These are phyloP conservation scores for Rhinogobius similis DNA, from an alignment of 2,113 vertebrate genomes.

Conservation along the genomic window DNA sequence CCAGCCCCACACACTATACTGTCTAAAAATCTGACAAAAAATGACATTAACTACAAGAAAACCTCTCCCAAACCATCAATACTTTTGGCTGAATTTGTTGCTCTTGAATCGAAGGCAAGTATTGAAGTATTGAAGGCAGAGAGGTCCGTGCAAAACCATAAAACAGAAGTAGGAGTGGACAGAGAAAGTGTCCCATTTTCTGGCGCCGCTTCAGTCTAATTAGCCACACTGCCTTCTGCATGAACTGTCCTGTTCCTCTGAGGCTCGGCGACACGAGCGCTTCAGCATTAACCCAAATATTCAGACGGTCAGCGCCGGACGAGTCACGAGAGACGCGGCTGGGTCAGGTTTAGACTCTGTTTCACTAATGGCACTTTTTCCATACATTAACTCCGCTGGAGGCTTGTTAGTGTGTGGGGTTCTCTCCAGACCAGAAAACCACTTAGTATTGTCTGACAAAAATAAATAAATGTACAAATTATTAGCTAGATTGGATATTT, in stretches of 20 bases:
- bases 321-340: constrained; percentile 13
- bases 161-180: background rate
- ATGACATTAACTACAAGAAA: no score
- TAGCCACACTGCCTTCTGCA: constrained; percentile 37
- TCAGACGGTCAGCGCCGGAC: constrained; percentile 27
- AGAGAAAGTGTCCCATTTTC: constrained; percentile 32
- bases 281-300: constrained; percentile 51
- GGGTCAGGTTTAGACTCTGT: background rate
- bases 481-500: no score
- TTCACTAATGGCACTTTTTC: background rate
- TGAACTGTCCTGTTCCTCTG: constrained; percentile 40
- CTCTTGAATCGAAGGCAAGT: no score
- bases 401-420: background rate
- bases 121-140: background rate
- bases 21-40: no score
- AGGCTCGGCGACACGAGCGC: constrained; percentile 9
- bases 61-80: no score
- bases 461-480: background rate
- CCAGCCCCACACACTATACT: no score
- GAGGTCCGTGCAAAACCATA: no score
- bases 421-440: background rate
- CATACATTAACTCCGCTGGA: background rate
- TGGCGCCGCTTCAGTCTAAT: constrained; percentile 38
- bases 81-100: no score
- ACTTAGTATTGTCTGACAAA: background rate